Percentiles rank a stretch among this genome's conserved stretches.
Evolutionary conservation across 2,797 vertebrate species (phyloP).

Genomic region (Paratrypauchen microcephalus): DNA sequence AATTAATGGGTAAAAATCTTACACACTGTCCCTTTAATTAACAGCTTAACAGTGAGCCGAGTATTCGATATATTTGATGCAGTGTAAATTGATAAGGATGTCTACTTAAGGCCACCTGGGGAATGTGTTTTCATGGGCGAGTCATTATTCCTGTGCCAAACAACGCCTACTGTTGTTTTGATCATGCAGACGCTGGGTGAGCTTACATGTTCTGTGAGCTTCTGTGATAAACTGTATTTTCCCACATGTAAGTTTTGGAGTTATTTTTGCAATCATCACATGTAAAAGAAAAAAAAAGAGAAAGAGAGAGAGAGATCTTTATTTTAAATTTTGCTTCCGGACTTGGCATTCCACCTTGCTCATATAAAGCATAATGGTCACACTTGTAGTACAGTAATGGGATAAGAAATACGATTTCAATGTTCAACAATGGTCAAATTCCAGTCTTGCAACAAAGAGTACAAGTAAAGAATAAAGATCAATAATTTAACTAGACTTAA

Average conservation of each 20-base stretch:
- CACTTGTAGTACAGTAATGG: neutral
- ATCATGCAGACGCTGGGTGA: neutral
- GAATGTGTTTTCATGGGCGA: constrained; percentile 1
- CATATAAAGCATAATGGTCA: neutral
- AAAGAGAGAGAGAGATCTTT: neutral
- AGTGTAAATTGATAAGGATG: neutral
- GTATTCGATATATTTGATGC: constrained; percentile 2
- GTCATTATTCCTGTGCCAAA: neutral
- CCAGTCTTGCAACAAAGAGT: too few species aligned
- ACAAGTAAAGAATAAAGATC: too few species aligned
- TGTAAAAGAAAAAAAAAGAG: neutral
- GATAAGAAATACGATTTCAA: too few species aligned
- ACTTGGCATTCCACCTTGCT: neutral
- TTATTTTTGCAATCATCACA: neutral
- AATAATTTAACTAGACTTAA: too few species aligned
- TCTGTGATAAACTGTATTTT: neutral
- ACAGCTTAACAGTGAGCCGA: too few species aligned
- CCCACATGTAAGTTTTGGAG: neutral
- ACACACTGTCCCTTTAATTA: too few species aligned
- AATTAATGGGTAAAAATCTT: too few species aligned
- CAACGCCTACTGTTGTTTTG: neutral
- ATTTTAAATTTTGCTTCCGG: neutral
- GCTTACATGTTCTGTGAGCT: neutral
- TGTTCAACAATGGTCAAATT: too few species aligned
- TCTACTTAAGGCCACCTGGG: neutral